Conservation (phyloP, 2,888 invertebrate genomes). For the Napeogenes inachia region DNA sequence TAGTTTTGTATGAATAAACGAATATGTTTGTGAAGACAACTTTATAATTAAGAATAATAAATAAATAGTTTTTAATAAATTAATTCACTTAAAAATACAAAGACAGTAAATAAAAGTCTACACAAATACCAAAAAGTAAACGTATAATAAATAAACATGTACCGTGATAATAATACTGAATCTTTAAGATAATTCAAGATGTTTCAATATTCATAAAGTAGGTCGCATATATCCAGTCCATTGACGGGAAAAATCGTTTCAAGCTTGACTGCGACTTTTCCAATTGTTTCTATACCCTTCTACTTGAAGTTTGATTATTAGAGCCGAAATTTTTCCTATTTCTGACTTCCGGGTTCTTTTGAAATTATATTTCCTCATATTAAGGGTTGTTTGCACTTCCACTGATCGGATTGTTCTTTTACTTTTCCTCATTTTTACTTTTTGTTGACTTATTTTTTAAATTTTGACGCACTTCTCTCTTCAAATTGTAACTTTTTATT, state of each 20-base stretch:
- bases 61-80: no score
- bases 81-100: no score
- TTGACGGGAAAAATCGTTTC: constrained; percentile 32
- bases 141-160: no score
- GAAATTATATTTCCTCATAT: constrained; percentile 4
- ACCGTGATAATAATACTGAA: not conserved
- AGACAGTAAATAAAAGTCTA: no score
- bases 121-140: no score
- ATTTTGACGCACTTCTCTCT: no score
- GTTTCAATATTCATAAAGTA: constrained; percentile 8
- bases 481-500: no score
- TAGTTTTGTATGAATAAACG: no score
- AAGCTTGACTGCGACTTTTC: constrained; percentile 23
- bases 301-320: constrained; percentile 22
- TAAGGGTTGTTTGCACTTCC: not conserved
- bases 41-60: no score
- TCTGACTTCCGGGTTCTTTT: constrained; percentile 5
- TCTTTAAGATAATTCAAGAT: not conserved
- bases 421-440: no score
- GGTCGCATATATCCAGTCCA: constrained; percentile 17
- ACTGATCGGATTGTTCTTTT: constrained; percentile 4
- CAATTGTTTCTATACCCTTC: constrained; percentile 29
- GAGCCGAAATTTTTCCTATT: constrained; percentile 15
- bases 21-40: no score
- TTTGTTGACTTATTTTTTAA: no score